phyloP scores from a whole-genome alignment of 2,888 invertebrate genomes.

The Salpingus planirostris region DNA sequence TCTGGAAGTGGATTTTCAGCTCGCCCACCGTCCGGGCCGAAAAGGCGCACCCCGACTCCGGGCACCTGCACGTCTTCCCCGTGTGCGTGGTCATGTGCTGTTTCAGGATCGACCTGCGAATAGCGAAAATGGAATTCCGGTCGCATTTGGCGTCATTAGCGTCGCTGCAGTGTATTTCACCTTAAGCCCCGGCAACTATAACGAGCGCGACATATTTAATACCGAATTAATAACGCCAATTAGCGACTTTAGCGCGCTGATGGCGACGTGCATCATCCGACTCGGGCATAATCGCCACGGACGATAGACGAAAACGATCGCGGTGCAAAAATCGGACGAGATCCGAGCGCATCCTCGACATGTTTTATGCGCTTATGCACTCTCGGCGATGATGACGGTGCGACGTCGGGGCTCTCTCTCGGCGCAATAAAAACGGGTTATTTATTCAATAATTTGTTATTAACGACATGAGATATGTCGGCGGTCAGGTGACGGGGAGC shows the following conservation, averaged over 20 bases:
- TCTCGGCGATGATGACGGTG: no score
- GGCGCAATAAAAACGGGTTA: constrained; percentile 18
- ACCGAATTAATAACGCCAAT: constrained; percentile 14
- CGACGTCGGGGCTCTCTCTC: no score
- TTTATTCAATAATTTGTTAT: constrained; percentile 24
- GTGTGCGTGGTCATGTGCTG: constrained; percentile 52
- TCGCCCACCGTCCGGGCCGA: constrained; percentile 48
- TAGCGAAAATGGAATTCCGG: not conserved
- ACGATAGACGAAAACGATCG: no score
- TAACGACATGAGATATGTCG: constrained; percentile 22
- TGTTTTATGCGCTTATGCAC: no score
- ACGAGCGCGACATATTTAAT: constrained; percentile 11
- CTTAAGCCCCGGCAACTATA: no score
- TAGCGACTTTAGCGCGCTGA: constrained; percentile 6
- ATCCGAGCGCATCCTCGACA: no score
- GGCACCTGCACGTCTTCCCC: constrained; percentile 48
- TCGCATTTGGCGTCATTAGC: no score
- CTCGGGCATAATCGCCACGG: no score
- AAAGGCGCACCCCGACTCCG: constrained; percentile 48
- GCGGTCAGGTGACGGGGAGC: constrained; percentile 21
- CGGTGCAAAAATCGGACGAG: no score
- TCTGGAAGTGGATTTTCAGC: constrained; percentile 46
- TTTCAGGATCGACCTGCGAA: constrained; percentile 48
- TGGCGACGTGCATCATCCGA: not conserved
- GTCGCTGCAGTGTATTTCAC: no score